phyloP scores from a whole-genome alignment of 2,113 vertebrate species.

The Pluvialis apricaria region DNA sequence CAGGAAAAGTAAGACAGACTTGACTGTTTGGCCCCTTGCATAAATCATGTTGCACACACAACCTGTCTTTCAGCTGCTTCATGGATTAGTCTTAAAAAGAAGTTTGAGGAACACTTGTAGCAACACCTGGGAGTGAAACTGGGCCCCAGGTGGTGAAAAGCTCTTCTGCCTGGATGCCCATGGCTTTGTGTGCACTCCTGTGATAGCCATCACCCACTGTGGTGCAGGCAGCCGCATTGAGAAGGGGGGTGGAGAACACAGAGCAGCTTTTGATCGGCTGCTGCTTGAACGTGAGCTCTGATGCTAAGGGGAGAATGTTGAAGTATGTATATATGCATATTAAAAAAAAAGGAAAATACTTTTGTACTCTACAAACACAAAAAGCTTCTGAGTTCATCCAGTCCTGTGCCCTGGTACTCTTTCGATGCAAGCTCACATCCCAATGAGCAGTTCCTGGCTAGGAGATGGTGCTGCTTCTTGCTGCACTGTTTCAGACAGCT shows the following conservation, averaged over 20 bases:
- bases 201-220: rapidly evolving
- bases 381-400: background rate
- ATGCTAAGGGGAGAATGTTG: background rate
- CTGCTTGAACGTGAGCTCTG: background rate
- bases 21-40: background rate
- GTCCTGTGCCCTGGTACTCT: background rate
- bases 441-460: background rate
- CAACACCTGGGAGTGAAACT: background rate
- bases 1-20: background rate
- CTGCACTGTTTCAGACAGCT: background rate
- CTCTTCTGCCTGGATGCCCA: background rate
- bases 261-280: background rate
- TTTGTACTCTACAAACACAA: background rate
- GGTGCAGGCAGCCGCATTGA: background rate
- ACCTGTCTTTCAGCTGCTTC: background rate
- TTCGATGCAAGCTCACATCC: background rate
- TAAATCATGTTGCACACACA: background rate
- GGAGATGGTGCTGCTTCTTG: background rate
- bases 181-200: background rate
- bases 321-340: background rate
- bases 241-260: background rate
- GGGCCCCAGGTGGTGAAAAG: background rate
- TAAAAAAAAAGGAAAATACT: background rate
- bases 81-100: background rate
- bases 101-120: background rate